Evolutionary conservation across 2,113 vertebrate genomes (phyloP).

Genomic region (Tonatia bakeri): DNA sequence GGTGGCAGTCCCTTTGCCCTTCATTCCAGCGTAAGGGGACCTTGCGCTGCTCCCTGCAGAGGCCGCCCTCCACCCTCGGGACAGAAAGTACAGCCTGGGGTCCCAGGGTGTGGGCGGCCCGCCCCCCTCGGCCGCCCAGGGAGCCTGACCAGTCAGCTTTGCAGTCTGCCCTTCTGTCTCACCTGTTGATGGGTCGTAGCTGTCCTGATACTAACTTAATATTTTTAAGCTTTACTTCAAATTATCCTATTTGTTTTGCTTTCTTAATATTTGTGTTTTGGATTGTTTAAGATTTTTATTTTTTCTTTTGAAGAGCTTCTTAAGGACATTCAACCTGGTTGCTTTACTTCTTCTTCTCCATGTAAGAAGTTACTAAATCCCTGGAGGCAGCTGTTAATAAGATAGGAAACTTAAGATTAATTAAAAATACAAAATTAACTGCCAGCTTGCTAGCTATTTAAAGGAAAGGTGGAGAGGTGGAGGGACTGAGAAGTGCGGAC

Average conservation of each 20-base stretch:
- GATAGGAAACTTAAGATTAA: neutral
- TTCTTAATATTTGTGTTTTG: neutral
- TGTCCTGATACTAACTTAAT: neutral
- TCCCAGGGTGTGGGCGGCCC: neutral
- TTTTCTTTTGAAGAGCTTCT: conserved; percentile 26
- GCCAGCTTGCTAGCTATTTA: neutral
- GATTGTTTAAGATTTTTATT: no score
- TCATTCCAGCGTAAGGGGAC: no score
- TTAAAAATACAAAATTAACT: neutral
- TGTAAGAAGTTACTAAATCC: neutral
- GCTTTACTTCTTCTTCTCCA: neutral
- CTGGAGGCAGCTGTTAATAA: neutral
- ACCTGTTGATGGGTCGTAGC: neutral
- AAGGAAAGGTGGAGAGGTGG: neutral
- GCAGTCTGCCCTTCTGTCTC: neutral
- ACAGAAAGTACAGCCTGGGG: neutral
- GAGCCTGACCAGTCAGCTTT: neutral
- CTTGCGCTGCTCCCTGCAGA: no score
- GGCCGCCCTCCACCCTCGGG: no score
- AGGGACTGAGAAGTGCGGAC: neutral
- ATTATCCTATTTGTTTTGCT: neutral
- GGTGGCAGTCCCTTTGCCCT: no score
- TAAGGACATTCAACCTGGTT: neutral
- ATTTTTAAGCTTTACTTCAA: neutral
- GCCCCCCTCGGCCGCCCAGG: neutral